Evolutionary conservation across 1,140 invertebrate species (phyloP).

Genomic region (Megalonaias nervosa): DNA sequence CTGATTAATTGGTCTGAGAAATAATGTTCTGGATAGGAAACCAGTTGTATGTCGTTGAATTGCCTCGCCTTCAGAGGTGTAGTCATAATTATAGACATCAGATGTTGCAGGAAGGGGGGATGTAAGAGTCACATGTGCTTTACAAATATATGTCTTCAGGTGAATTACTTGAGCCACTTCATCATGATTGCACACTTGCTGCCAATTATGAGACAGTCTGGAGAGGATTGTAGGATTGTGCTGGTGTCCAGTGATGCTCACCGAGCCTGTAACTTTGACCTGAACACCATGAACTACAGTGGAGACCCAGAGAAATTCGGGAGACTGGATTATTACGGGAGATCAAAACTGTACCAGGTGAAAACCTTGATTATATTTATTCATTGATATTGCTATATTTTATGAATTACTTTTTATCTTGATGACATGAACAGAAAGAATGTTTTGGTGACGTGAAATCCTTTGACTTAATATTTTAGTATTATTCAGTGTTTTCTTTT

Average conservation of each 20-base stretch:
- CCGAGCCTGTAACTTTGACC: conserved; percentile 3
- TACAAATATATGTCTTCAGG: neutral
- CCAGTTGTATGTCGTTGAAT: too few species aligned
- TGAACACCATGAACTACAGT: conserved; percentile 19
- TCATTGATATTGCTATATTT: too few species aligned
- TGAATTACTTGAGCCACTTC: conserved; percentile 29
- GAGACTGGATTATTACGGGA: neutral
- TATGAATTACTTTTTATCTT: too few species aligned
- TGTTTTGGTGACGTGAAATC: too few species aligned
- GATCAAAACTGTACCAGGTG: conserved; percentile 28
- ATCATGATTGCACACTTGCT: conserved; percentile 27
- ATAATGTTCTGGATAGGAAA: too few species aligned
- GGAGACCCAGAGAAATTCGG: neutral
- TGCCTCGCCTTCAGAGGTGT: too few species aligned
- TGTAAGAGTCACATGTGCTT: neutral
- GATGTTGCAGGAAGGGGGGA: too few species aligned
- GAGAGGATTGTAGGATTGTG: conserved; percentile 26
- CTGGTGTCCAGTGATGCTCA: conserved; percentile 18
- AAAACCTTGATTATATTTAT: neutral
- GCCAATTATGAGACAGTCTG: conserved; percentile 16
- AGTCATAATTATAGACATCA: too few species aligned
- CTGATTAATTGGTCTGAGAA: too few species aligned
- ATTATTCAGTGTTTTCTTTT: too few species aligned
- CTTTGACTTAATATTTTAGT: too few species aligned
- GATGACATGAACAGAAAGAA: too few species aligned